These are phyloP conservation scores for Synergus itoensis DNA, from an alignment of 2,888 invertebrate species.

Conservation along the genomic window DNA sequence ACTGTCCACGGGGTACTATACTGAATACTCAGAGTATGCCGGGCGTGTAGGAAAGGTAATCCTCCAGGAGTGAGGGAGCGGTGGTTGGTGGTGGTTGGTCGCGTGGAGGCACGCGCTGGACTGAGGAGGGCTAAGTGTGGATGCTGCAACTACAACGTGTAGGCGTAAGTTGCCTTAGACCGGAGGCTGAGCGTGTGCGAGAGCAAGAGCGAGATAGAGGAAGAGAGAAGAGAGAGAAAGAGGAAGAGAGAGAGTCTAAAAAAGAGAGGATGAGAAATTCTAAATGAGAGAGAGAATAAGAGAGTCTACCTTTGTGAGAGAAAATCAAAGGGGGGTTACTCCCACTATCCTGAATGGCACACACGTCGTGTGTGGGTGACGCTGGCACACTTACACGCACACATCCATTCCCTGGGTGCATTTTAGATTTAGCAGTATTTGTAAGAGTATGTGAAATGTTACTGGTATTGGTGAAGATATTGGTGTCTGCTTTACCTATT, in stretches of 20 bases:
- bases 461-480: constrained; percentile 49
- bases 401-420: constrained; percentile 37
- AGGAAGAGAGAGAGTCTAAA: constrained; percentile 42
- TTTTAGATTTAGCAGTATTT: not conserved
- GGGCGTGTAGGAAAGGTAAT: constrained; percentile 57
- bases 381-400: constrained; percentile 52
- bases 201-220: constrained; percentile 51
- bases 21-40: constrained; percentile 48
- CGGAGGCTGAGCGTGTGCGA: constrained; percentile 55
- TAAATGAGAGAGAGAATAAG: constrained; percentile 57
- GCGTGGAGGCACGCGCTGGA: constrained; percentile 78
- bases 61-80: constrained; percentile 57
- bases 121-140: constrained; percentile 76
- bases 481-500: constrained; percentile 43
- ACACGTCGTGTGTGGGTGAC: constrained; percentile 61
- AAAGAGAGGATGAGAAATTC: constrained; percentile 7
- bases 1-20: constrained; percentile 55
- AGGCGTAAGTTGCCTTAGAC: constrained; percentile 74
- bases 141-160: constrained; percentile 76
- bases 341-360: constrained; percentile 53
- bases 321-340: constrained; percentile 46
- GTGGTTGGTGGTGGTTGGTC: constrained; percentile 76
- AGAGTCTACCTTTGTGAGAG: constrained; percentile 30
- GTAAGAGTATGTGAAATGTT: not conserved
- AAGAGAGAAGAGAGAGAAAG: constrained; percentile 43